These are phyloP conservation scores for Hipposideros armiger DNA, from an alignment of 2,113 vertebrate species.

Conservation along the genomic window DNA sequence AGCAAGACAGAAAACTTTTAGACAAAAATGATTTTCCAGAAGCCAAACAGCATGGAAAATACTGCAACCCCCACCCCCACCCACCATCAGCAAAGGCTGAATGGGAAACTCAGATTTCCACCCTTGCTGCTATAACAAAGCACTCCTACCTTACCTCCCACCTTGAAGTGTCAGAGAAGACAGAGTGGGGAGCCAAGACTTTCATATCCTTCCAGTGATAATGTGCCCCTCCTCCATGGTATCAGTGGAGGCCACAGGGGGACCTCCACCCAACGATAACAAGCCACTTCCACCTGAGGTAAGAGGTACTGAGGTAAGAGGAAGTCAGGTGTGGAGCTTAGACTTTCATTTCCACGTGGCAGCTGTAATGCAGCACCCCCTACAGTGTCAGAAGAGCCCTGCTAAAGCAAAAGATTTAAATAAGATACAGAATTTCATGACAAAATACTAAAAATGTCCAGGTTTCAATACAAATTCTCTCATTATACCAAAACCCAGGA, in stretches of 20 bases:
- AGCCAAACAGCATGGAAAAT: neutral
- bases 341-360: neutral
- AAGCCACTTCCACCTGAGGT: neutral
- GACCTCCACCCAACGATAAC: neutral
- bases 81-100: neutral
- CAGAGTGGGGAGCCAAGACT: neutral
- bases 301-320: neutral
- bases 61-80: rapidly evolving
- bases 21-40: neutral
- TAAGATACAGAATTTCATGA: neutral
- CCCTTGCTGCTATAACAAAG: neutral
- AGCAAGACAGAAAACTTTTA: neutral
- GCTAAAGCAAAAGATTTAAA: neutral
- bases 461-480: neutral
- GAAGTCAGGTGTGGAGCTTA: neutral
- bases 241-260: neutral
- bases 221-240: rapidly evolving
- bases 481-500: neutral
- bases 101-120: neutral
- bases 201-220: neutral
- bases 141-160: neutral
- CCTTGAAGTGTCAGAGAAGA: neutral
- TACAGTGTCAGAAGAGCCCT: neutral
- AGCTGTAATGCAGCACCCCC: neutral
- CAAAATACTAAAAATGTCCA: neutral